Conservation (phyloP, 2,797 vertebrate species). For the Poecilia velifera region DNA sequence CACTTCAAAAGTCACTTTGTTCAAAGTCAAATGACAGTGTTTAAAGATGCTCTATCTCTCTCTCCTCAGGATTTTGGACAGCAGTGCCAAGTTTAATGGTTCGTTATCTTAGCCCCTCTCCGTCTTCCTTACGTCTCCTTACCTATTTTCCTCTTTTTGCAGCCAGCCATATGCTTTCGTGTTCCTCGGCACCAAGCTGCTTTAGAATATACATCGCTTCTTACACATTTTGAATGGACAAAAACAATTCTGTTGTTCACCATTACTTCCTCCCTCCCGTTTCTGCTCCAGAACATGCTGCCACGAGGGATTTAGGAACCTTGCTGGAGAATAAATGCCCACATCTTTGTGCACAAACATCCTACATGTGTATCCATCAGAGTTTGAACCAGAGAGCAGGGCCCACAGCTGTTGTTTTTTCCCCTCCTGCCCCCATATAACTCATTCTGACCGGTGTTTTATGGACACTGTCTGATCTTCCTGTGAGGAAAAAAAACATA, state of each 20-base stretch:
- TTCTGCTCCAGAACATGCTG: conserved; percentile 38
- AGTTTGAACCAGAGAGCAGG: neutral
- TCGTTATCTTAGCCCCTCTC: conserved; percentile 74
- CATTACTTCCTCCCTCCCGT: conserved; percentile 40
- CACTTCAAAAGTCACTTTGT: conserved; percentile 99
- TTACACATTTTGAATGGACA: conserved; percentile 65
- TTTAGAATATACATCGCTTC: conserved; percentile 62
- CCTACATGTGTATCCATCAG: conserved; percentile 10
- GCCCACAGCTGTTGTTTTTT: conserved; percentile 15
- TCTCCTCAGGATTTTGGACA: conserved; percentile 80
- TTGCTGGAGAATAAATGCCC: conserved; percentile 42
- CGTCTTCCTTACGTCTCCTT: conserved; percentile 51
- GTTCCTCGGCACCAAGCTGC: conserved; percentile 26
- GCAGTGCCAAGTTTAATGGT: conserved; percentile 76
- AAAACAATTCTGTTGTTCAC: conserved; percentile 60
- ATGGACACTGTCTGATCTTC: conserved; percentile 32
- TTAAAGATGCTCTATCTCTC: conserved; percentile 85
- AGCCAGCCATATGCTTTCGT: conserved; percentile 64
- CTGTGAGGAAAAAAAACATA: conserved; percentile 30
- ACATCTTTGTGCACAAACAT: conserved; percentile 21
- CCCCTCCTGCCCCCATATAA: conserved; percentile 43
- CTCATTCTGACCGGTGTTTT: conserved; percentile 33
- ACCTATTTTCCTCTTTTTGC: conserved; percentile 50
- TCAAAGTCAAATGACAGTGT: conserved; percentile 99
- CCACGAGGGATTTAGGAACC: conserved; percentile 46